Evolutionary conservation across 2,888 invertebrate genomes (phyloP).

Genomic region (Ferdinandea cuprea): DNA sequence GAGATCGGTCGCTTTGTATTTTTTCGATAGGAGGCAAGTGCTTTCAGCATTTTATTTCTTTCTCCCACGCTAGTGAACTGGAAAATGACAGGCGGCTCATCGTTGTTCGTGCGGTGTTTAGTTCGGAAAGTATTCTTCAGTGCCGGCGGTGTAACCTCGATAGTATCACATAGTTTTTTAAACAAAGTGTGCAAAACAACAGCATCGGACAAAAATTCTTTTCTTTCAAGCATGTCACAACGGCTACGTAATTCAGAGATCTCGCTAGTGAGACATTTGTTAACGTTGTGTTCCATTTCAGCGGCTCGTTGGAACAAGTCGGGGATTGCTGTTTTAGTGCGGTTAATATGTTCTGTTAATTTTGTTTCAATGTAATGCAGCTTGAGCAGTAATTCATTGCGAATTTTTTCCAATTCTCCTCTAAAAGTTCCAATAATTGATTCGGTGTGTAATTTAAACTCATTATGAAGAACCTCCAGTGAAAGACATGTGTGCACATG

Average conservation of each 20-base stretch:
- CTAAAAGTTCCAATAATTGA: neutral
- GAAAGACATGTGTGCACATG: neutral
- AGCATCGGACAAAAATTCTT: neutral
- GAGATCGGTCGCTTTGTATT: constrained; percentile 2
- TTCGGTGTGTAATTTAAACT: neutral
- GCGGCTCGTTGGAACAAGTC: neutral
- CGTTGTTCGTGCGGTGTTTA: neutral
- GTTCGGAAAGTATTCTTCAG: constrained; percentile 6
- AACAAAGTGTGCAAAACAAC: neutral
- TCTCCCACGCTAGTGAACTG: neutral
- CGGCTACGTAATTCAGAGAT: neutral
- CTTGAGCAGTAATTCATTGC: neutral
- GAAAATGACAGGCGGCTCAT: constrained; percentile 1
- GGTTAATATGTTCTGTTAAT: neutral
- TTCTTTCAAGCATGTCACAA: neutral
- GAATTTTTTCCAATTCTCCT: neutral
- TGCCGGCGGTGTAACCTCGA: neutral
- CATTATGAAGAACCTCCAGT: neutral
- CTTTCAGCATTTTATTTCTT: neutral
- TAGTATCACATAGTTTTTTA: neutral
- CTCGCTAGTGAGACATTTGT: neutral
- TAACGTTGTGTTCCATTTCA: neutral
- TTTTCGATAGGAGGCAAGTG: neutral
- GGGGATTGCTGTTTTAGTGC: neutral
- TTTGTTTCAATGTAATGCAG: neutral